Evolutionary conservation across 23 tunicate genomes (phyloP).

Genomic region (Clavelina lepadiformis): DNA sequence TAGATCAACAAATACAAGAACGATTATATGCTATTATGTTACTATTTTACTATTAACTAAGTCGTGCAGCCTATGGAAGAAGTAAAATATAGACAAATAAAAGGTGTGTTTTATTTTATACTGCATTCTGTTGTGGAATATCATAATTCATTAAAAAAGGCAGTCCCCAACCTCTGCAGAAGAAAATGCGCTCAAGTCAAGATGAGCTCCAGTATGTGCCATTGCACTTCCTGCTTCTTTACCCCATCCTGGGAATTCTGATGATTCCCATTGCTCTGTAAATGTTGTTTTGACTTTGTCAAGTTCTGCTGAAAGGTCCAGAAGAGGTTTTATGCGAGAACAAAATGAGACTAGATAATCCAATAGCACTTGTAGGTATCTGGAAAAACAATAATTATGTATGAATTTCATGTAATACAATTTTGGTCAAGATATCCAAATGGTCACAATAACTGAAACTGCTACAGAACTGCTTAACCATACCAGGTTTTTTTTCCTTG

Average conservation of each 20-base stretch:
- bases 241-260: slow-evolving; percentile 97
- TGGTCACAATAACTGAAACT: too few relatives aligned
- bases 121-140: too few relatives aligned
- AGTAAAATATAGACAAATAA: too few relatives aligned
- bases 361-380: slow-evolving; percentile 40
- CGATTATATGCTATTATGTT: background rate
- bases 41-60: background rate
- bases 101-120: too few relatives aligned
- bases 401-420: background rate
- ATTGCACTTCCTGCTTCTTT: slow-evolving; percentile 94
- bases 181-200: slow-evolving; percentile 85
- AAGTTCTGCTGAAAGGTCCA: slow-evolving; percentile 53
- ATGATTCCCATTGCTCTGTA: slow-evolving; percentile 73
- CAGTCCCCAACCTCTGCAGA: slow-evolving; percentile 51
- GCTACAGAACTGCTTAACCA: too few relatives aligned
- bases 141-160: too few relatives aligned
- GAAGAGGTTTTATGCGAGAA: slow-evolving; percentile 71
- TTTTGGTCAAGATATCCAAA: too few relatives aligned
- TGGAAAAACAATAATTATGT: background rate
- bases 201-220: slow-evolving; percentile 90
- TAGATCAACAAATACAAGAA: background rate
- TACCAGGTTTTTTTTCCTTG: too few relatives aligned
- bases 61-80: too few relatives aligned
- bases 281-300: slow-evolving; percentile 40
- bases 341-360: slow-evolving; percentile 65